Conservation (phyloP, 2,113 vertebrate genomes). For the Megalops atlanticus region DNA sequence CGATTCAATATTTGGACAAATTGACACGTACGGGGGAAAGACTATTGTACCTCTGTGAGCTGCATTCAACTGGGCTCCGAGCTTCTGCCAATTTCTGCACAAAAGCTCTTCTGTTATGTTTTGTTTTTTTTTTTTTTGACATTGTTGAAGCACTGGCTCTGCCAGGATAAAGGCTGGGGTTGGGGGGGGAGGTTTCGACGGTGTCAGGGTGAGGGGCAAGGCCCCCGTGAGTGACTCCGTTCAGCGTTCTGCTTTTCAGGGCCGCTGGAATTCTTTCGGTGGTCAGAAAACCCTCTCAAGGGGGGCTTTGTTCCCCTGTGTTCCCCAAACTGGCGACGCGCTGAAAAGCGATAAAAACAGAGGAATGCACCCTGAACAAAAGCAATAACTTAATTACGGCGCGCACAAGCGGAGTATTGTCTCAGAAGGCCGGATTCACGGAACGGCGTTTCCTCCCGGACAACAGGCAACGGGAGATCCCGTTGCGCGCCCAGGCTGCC, state of each 20-base stretch:
- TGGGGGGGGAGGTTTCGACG: not conserved
- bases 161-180: not conserved
- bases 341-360: constrained; percentile 59
- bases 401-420: constrained; percentile 68
- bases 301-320: constrained; percentile 52
- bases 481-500: constrained; percentile 15
- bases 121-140: too few relatives aligned
- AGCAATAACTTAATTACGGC: constrained; percentile 70
- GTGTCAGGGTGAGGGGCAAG: not conserved
- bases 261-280: not conserved
- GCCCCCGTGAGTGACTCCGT: constrained; percentile 10
- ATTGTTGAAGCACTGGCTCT: not conserved
- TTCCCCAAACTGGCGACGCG: constrained; percentile 61
- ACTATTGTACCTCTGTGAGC: constrained; percentile 5
- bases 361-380: constrained; percentile 73
- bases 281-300: constrained; percentile 7
- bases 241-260: not conserved
- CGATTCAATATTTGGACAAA: constrained; percentile 24
- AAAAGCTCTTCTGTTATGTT: constrained; percentile 22
- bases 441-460: constrained; percentile 47
- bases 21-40: constrained; percentile 16
- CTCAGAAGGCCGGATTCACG: constrained; percentile 46
- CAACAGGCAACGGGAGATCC: constrained; percentile 19
- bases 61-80: constrained; percentile 2
- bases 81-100: constrained; percentile 19